Conservation (phyloP, 1,140 invertebrate genomes). For the Reticulitermes speratus region DNA sequence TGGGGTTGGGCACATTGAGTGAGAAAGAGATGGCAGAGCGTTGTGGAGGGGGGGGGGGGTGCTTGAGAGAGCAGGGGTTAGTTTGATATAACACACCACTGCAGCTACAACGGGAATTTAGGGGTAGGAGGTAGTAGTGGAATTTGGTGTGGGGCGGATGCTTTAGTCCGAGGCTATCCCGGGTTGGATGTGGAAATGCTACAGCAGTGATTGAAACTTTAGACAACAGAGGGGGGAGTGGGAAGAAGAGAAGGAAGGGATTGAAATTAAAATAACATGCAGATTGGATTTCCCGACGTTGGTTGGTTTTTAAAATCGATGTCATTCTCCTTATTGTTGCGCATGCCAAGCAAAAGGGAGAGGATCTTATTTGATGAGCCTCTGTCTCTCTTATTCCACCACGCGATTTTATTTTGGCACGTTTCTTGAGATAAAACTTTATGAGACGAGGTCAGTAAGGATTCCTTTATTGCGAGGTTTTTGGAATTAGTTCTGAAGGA, state of each 20-base stretch:
- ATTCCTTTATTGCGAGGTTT: no score
- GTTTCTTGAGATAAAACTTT: not conserved
- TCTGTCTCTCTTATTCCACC: not conserved
- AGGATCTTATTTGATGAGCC: not conserved
- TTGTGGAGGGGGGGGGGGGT: no score
- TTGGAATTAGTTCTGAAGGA: no score
- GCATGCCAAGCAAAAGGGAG: not conserved
- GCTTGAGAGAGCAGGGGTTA: not conserved
- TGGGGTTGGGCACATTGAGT: not conserved
- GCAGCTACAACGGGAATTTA: not conserved
- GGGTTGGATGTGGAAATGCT: not conserved
- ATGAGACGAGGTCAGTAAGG: not conserved
- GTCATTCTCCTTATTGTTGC: not conserved
- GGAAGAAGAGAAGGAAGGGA: not conserved
- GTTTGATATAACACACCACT: not conserved
- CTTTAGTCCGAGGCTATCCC: not conserved
- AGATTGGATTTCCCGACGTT: slow-evolving; percentile 9
- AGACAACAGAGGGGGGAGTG: not conserved
- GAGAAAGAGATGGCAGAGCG: not conserved
- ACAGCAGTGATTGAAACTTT: slow-evolving; percentile 16
- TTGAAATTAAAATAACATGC: slow-evolving; percentile 15
- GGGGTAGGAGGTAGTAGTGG: not conserved
- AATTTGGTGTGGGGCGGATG: slow-evolving; percentile 9
- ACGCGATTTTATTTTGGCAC: not conserved
- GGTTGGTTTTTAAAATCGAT: slow-evolving; percentile 6